These are phyloP conservation scores for Idris sp. DNA, from an alignment of 1,140 invertebrate genomes.

Conservation along the genomic window DNA sequence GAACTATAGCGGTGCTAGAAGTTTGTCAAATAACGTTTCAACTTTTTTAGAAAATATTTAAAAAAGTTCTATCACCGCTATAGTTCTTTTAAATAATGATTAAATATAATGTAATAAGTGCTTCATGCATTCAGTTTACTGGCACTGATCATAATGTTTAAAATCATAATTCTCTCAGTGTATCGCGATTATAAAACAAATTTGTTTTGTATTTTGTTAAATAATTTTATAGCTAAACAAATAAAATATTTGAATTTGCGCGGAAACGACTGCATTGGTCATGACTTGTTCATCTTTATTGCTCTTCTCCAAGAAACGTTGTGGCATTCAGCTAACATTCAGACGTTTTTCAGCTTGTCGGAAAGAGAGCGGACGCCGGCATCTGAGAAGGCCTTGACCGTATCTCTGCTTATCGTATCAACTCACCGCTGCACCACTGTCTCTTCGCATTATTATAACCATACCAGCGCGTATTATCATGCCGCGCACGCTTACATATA, in stretches of 20 bases:
- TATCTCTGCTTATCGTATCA: constrained; percentile 78
- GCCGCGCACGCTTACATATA: constrained; percentile 7
- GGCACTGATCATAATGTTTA: too few relatives aligned
- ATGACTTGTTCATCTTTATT: constrained; percentile 44
- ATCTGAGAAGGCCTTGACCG: constrained; percentile 77
- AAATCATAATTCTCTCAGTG: too few relatives aligned
- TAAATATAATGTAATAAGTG: too few relatives aligned
- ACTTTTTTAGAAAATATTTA: too few relatives aligned
- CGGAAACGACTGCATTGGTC: constrained; percentile 37
- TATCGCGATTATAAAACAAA: too few relatives aligned
- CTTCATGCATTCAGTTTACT: too few relatives aligned
- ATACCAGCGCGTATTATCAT: constrained; percentile 27
- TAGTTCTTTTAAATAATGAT: too few relatives aligned
- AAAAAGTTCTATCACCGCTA: too few relatives aligned
- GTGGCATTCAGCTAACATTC: constrained; percentile 64
- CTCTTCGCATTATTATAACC: constrained; percentile 58
- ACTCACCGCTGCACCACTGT: constrained; percentile 66
- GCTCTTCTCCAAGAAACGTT: constrained; percentile 45
- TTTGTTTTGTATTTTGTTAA: constrained; percentile 9
- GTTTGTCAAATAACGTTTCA: too few relatives aligned
- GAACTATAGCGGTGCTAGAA: too few relatives aligned
- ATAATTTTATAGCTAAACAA: constrained; percentile 24
- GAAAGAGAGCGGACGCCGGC: constrained; percentile 77
- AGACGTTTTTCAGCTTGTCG: constrained; percentile 68
- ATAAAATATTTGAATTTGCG: constrained; percentile 34